These are phyloP conservation scores for Sericinus montela DNA, from an alignment of 2,888 invertebrate species.

Conservation along the genomic window DNA sequence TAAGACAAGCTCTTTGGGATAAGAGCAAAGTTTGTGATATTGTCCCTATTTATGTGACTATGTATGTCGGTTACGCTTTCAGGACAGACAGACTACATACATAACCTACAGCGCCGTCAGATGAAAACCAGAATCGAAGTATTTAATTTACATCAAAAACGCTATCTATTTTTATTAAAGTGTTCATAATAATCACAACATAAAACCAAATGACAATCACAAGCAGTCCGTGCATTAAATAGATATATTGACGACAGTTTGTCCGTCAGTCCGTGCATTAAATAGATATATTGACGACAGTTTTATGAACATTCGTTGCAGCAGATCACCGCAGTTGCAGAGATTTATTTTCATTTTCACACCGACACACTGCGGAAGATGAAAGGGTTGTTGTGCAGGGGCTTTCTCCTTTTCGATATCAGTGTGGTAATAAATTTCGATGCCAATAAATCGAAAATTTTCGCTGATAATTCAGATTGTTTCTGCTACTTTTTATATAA, in stretches of 20 bases:
- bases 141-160: too few species aligned
- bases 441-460: slow-evolving; percentile 11
- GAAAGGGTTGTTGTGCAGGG: slow-evolving; percentile 30
- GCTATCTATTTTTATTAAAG: too few species aligned
- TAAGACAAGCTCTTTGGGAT: too few species aligned
- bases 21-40: too few species aligned
- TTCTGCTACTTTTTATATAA: too few species aligned
- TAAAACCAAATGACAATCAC: slow-evolving; percentile 15
- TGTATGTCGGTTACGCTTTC: too few species aligned
- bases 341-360: slow-evolving; percentile 45
- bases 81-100: too few species aligned
- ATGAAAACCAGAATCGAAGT: too few species aligned
- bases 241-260: slow-evolving; percentile 55
- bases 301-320: slow-evolving; percentile 44
- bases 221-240: slow-evolving; percentile 35
- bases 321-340: slow-evolving; percentile 32
- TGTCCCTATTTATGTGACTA: too few species aligned
- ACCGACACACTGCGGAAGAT: slow-evolving; percentile 31
- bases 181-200: neutral
- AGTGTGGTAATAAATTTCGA: slow-evolving; percentile 11
- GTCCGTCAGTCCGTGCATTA: slow-evolving; percentile 40
- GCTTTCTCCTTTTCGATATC: slow-evolving; percentile 2
- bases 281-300: slow-evolving; percentile 51
- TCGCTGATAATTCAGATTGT: slow-evolving; percentile 7
- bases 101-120: too few species aligned